Base-by-base conservation (phyloP, 2,797 vertebrate species). In the Malurus leucopterus region DNA sequence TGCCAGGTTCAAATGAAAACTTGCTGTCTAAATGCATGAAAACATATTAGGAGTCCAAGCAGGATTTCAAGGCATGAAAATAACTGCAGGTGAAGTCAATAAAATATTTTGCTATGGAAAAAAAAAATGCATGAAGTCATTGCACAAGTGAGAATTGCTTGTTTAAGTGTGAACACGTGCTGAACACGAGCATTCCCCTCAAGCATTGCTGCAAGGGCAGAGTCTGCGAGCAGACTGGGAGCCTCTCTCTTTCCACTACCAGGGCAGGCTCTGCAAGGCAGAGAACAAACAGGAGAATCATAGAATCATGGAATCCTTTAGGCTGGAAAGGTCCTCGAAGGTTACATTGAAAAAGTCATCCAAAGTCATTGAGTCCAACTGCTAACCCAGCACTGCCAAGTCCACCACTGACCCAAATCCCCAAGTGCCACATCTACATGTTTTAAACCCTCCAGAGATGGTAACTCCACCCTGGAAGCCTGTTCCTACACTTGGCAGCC, bases 201-300 rank as follows among this genome's bases (percentile, higher is more conserved):
- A 0, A 21, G 12, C 44, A 15, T 8, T 0, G 0, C 20, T 68
- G 41, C 0, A 3, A 30, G 44, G 3, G 3, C 36, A 30, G n/a
- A 4, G 22, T 19, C 32, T 24, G 21, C 26, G 59, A 43, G 19
- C 53, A 62, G 6, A 27, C 3, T 2, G 2, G 41, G 21, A 73
- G 13, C 11, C 20, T 17, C 1, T 0, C 6, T 17, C 10, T 3
- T 41, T 29, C 47, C 10, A 1, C 15, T 6, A 17, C 22, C 43
- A n/a, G 26, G 3, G 8, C n/a, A n/a, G 27, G 41, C 34, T 47
- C 55, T 64, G 40, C 44, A 8, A 38, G 36, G 40, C 44, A 20
- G 21, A 30, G 29, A 16, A 7, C 20, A 54, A 76, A 34, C 13
- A 27, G 40, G 5, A 43, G 13, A 49, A 14, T 32, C 38, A 63